phyloP scores from a whole-genome alignment of 1,140 invertebrate species.

The Probaryconus sp. region DNA sequence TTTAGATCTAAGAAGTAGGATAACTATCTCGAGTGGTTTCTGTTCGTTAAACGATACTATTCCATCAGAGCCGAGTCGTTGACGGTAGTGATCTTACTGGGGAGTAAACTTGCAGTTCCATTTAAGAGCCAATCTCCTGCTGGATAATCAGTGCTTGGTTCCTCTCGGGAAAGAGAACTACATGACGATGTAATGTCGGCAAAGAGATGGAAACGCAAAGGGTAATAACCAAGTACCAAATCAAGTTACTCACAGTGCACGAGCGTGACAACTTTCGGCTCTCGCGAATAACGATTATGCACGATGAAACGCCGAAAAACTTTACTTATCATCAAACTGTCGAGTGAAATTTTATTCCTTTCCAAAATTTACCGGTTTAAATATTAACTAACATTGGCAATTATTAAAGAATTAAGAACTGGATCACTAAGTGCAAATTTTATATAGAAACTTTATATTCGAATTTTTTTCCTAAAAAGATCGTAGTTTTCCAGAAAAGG shows the following conservation, averaged over 20 bases:
- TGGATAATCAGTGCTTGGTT: slow-evolving; percentile 47
- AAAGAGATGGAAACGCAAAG: slow-evolving; percentile 34
- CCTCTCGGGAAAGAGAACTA: slow-evolving; percentile 24
- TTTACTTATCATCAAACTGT: too few species aligned
- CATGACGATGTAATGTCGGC: slow-evolving; percentile 25
- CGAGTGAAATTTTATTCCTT: too few species aligned
- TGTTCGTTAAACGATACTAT: slow-evolving; percentile 57
- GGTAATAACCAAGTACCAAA: slow-evolving; percentile 30
- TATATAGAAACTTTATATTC: too few species aligned
- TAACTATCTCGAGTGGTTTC: slow-evolving; percentile 41
- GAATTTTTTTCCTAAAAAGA: too few species aligned
- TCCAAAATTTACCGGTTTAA: too few species aligned
- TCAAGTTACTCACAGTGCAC: slow-evolving; percentile 1
- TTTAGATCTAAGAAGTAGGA: slow-evolving; percentile 40
- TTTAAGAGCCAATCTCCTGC: slow-evolving; percentile 52
- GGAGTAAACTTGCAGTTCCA: slow-evolving; percentile 42
- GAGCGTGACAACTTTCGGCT: slow-evolving; percentile 6
- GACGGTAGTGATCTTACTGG: slow-evolving; percentile 47
- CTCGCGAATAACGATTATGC: background rate
- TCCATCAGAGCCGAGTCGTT: slow-evolving; percentile 29
- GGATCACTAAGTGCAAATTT: too few species aligned
- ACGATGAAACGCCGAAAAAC: too few species aligned
- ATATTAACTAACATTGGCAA: too few species aligned
- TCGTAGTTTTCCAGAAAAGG: too few species aligned
- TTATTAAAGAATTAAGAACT: too few species aligned